A percentile compares a stretch with the other conserved stretches of the same genome.
Conservation (phyloP, 2,113 vertebrate species). For the Prionailurus bengalensis region DNA sequence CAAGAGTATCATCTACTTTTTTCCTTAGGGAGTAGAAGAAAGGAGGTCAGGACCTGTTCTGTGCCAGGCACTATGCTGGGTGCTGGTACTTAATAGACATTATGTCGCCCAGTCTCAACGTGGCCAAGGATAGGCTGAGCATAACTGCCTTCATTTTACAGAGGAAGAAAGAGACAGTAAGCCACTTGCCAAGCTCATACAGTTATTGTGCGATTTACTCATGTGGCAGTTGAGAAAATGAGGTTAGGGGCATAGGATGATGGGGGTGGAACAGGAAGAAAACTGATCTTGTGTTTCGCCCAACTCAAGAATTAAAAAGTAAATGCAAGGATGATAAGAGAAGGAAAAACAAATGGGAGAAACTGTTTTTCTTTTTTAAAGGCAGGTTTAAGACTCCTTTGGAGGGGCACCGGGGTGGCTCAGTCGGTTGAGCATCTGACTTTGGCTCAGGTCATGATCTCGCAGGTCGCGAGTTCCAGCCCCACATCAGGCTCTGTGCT, state of each 20-base stretch:
- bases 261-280: neutral
- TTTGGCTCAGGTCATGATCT: too few relatives aligned
- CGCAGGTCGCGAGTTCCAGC: accelerated
- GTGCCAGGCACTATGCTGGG: too few relatives aligned
- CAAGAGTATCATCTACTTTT: neutral
- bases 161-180: neutral
- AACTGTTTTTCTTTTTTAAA: neutral
- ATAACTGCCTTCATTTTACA: neutral
- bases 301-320: neutral
- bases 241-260: neutral
- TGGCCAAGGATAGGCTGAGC: neutral
- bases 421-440: too few relatives aligned
- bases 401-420: too few relatives aligned
- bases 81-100: neutral
- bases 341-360: neutral
- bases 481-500: too few relatives aligned
- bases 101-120: neutral
- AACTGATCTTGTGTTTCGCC: neutral
- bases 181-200: neutral
- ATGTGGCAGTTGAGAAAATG: neutral
- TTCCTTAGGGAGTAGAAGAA: neutral
- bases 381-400: neutral
- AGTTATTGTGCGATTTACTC: too few relatives aligned
- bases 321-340: neutral
- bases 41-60: neutral